These are phyloP conservation scores for Drosophila neonasuta DNA, from an alignment of 2,888 invertebrate genomes.

Conservation along the genomic window DNA sequence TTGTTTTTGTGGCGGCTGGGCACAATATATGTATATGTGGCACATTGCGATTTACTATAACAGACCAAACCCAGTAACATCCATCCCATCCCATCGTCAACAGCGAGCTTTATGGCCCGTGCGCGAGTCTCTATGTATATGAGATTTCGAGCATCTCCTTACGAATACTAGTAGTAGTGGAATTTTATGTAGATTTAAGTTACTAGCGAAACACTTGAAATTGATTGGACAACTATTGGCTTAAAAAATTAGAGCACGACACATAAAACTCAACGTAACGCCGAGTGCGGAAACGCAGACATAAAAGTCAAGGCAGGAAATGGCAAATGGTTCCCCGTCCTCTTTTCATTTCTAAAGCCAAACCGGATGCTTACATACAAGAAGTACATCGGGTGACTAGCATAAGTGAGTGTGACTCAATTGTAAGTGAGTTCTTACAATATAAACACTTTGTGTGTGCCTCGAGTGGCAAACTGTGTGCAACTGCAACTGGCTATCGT, in stretches of 20 bases:
- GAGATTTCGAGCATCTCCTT: conserved; percentile 12
- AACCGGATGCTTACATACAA: conserved; percentile 32
- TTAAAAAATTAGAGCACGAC: conserved; percentile 70
- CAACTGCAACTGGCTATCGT: neutral
- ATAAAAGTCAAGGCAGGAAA: conserved; percentile 63
- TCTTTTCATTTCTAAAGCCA: neutral
- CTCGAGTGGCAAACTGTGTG: neutral
- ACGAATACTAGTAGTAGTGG: conserved; percentile 9
- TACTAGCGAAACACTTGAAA: conserved; percentile 63
- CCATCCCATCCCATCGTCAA: conserved; percentile 18
- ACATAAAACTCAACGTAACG: conserved; percentile 59
- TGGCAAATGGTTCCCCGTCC: conserved; percentile 16
- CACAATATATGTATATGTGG: conserved; percentile 51
- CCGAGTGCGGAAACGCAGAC: conserved; percentile 48
- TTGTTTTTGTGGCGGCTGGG: conserved; percentile 29
- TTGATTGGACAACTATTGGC: conserved; percentile 76
- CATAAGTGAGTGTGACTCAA: conserved; percentile 15
- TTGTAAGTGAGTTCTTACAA: conserved; percentile 58
- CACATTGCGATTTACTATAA: conserved; percentile 30
- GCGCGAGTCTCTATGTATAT: conserved; percentile 5
- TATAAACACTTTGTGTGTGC: conserved; percentile 59
- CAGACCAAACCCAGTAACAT: conserved; percentile 16
- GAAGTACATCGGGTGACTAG: neutral
- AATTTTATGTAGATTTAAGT: conserved; percentile 70
- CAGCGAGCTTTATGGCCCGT: conserved; percentile 7